Conservation (phyloP, 2,113 vertebrate species). For the Eudorcas thomsonii region DNA sequence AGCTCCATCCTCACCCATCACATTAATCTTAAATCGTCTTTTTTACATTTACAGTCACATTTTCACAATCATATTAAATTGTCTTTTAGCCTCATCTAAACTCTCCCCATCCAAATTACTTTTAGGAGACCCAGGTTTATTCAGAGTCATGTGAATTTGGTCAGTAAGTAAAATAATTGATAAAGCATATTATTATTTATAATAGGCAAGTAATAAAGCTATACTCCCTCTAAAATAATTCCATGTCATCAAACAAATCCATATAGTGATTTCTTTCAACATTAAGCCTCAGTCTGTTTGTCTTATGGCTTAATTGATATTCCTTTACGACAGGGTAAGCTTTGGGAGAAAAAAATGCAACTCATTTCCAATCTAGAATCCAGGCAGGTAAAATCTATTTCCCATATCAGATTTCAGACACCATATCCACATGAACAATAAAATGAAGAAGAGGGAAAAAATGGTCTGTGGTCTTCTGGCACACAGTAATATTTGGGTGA, state of each 20-base stretch:
- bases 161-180: background rate
- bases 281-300: background rate
- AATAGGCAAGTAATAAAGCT: background rate
- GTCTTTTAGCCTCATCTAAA: background rate
- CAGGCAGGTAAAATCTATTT: constrained; percentile 9
- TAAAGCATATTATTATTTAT: background rate
- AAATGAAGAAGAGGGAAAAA: background rate
- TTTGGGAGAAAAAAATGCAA: background rate
- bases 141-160: background rate
- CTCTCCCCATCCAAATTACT: background rate
- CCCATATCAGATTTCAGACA: constrained; percentile 7
- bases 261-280: background rate
- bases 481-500: background rate
- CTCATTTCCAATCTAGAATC: background rate
- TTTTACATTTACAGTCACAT: background rate
- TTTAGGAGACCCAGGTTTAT: background rate
- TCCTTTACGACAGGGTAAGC: background rate
- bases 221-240: background rate
- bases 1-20: background rate
- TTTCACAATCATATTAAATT: background rate
- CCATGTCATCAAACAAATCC: background rate
- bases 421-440: background rate
- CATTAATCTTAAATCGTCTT: background rate
- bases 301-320: background rate
- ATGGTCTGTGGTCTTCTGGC: background rate